Percentiles rank a stretch among this genome's conserved stretches.
These are phyloP conservation scores for Mormyrus hasselquistii DNA, from an alignment of 2,797 vertebrate genomes.

Conservation along the genomic window DNA sequence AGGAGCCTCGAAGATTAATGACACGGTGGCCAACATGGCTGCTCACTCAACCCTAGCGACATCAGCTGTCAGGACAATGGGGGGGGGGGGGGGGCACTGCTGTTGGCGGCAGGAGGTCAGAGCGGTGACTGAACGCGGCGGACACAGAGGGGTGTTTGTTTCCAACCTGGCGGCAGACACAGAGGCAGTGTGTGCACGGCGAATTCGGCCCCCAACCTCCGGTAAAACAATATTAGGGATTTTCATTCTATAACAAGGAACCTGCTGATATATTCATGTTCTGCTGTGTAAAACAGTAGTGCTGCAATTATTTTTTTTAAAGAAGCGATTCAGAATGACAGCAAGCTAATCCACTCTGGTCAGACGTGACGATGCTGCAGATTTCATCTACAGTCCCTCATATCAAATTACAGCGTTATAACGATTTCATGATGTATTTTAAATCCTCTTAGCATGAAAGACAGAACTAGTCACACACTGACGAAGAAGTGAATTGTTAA, in stretches of 20 bases:
- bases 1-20: slow-evolving; percentile 1
- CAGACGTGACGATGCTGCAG: not conserved
- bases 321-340: not conserved
- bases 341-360: not conserved
- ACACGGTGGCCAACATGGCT: not conserved
- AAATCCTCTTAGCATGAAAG: not conserved
- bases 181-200: not conserved
- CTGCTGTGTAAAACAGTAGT: not conserved
- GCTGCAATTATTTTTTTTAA: not conserved
- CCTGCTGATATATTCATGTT: not conserved
- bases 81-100: not conserved
- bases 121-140: not conserved
- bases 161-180: slow-evolving; percentile 4
- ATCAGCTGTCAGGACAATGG: slow-evolving; percentile 17
- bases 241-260: not conserved
- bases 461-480: not conserved
- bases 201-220: not conserved
- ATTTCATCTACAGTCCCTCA: not conserved
- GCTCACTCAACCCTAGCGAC: slow-evolving; percentile 3
- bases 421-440: not conserved
- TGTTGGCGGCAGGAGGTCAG: slow-evolving; percentile 13
- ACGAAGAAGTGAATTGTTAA: not conserved
- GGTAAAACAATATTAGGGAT: slow-evolving; percentile 11
- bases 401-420: not conserved
- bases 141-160: slow-evolving; percentile 18